Conservation (phyloP, 2,888 invertebrate genomes). For the Chalcosyrphus nemorum region DNA sequence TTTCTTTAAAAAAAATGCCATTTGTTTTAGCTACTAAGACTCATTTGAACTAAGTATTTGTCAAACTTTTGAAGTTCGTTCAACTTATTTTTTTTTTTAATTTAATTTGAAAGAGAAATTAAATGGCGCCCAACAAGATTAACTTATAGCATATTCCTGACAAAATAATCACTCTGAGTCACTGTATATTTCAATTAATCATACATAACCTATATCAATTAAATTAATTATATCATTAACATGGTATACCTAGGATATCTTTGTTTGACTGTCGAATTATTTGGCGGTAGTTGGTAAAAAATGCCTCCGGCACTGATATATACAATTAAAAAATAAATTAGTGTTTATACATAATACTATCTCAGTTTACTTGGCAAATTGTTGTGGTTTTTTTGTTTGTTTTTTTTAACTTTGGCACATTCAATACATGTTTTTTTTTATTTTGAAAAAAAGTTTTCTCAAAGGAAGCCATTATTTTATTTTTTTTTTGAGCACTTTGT, state of each 20-base stretch:
- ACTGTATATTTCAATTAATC: conserved; percentile 4
- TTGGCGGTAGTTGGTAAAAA: conserved; percentile 37
- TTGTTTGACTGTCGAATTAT: conserved; percentile 5
- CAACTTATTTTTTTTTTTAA: too few relatives aligned
- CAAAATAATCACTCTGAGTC: background rate
- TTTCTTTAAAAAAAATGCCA: too few relatives aligned
- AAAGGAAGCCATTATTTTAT: conserved; percentile 35
- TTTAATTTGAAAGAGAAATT: too few relatives aligned
- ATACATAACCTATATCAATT: conserved; percentile 17
- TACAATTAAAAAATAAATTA: background rate
- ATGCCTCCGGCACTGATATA: conserved; percentile 56
- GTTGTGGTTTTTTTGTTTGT: background rate
- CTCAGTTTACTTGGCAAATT: conserved; percentile 24
- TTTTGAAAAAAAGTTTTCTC: conserved; percentile 2
- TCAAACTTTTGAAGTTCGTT: too few relatives aligned
- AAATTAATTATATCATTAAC: conserved; percentile 11
- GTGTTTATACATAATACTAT: conserved; percentile 23
- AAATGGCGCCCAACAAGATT: too few relatives aligned
- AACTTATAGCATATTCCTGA: too few relatives aligned
- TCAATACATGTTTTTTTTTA: conserved; percentile 42
- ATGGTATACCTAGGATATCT: conserved; percentile 17
- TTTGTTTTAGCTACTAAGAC: too few relatives aligned
- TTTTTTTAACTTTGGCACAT: conserved; percentile 58
- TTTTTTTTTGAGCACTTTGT: conserved; percentile 42
- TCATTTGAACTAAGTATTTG: too few relatives aligned